phyloP scores from a whole-genome alignment of 2,888 invertebrate species.

The Calameuta pallipes region DNA sequence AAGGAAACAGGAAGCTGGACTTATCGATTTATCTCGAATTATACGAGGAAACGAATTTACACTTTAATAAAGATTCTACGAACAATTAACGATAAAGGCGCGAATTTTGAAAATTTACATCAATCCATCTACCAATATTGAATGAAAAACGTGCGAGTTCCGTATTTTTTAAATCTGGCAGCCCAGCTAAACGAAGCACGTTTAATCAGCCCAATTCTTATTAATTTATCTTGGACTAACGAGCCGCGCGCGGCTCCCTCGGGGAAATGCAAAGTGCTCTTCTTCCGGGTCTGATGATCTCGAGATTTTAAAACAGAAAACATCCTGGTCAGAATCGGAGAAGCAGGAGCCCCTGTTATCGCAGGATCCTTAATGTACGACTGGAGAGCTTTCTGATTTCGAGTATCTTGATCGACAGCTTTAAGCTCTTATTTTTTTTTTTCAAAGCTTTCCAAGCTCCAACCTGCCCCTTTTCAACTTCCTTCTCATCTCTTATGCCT shows the following conservation, averaged over 20 bases:
- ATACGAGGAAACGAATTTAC: not conserved
- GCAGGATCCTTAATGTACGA: too few species aligned
- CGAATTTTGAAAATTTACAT: not conserved
- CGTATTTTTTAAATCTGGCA: not conserved
- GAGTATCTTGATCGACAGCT: conserved; percentile 9
- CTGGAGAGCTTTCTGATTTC: too few species aligned
- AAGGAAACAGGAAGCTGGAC: not conserved
- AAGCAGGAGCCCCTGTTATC: not conserved
- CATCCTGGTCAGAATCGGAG: conserved; percentile 6
- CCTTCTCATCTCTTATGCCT: conserved; percentile 18
- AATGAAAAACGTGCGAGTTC: not conserved
- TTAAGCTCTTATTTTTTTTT: not conserved
- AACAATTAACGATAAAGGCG: not conserved
- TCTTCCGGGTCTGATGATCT: too few species aligned
- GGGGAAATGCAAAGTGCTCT: too few species aligned
- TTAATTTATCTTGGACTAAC: conserved; percentile 40
- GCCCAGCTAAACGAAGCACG: conserved; percentile 19
- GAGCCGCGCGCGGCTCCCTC: conserved; percentile 19
- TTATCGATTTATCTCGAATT: not conserved
- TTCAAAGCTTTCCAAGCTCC: conserved; percentile 13
- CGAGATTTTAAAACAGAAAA: conserved; percentile 20
- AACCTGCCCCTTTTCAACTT: conserved; percentile 14
- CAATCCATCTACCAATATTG: not conserved
- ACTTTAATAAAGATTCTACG: not conserved
- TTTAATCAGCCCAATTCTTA: conserved; percentile 19